These are phyloP conservation scores for Odontophorus gujanensis DNA, from an alignment of 2,113 vertebrate species.

Conservation along the genomic window DNA sequence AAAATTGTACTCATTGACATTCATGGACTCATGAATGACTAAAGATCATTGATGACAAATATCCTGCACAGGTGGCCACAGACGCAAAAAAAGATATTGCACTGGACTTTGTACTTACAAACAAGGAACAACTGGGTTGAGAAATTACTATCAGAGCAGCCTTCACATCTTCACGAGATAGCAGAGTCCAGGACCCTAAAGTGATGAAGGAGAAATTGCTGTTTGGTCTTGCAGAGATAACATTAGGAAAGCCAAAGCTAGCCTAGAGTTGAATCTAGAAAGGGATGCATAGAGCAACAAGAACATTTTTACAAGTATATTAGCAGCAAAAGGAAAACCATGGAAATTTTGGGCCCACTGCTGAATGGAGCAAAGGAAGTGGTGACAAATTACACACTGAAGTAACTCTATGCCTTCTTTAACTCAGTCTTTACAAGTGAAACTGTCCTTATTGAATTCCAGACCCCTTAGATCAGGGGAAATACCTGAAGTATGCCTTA, in stretches of 20 bases:
- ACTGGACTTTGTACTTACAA: neutral
- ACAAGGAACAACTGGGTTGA: neutral
- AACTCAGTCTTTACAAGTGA: neutral
- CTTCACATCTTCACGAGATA: neutral
- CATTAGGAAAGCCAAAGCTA: neutral
- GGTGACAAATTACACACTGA: neutral
- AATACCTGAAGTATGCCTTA: neutral
- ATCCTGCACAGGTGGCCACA: neutral
- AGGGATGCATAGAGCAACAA: neutral
- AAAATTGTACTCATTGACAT: no score
- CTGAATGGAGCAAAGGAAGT: neutral
- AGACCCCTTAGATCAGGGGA: neutral
- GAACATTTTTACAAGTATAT: neutral
- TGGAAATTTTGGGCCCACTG: neutral
- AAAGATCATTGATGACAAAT: neutral
- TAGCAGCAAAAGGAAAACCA: neutral
- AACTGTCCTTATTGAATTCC: neutral
- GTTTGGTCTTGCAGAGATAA: neutral
- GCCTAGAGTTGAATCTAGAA: neutral
- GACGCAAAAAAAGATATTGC: neutral
- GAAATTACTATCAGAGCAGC: neutral
- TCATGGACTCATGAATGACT: neutral
- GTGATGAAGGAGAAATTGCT: neutral
- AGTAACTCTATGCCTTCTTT: neutral
- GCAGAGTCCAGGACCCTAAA: neutral